Conservation (phyloP, 2,797 vertebrate genomes). For the Mus spretus region DNA sequence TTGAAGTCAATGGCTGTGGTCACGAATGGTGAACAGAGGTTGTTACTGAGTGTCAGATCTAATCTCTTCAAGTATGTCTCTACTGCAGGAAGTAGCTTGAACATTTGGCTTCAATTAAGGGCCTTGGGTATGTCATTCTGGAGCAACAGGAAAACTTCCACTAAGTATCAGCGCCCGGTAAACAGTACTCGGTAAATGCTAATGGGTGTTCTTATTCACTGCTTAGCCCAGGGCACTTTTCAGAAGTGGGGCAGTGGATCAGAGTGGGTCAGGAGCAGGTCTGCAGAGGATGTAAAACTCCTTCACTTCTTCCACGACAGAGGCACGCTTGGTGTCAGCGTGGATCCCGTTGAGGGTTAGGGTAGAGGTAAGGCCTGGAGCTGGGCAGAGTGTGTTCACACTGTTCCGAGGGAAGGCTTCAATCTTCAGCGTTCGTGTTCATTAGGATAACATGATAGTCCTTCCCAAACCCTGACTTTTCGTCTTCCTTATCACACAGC, state of each 20-base stretch:
- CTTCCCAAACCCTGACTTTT: background rate
- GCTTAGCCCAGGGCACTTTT: background rate
- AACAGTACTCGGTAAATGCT: background rate
- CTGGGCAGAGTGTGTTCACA: background rate
- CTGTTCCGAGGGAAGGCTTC: background rate
- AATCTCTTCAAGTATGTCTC: slow-evolving; percentile 27
- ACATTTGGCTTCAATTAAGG: background rate
- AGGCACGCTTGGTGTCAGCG: no score
- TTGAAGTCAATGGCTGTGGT: background rate
- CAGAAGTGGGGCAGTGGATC: background rate
- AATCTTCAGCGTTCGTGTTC: background rate
- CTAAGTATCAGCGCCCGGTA: background rate
- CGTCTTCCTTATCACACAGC: background rate
- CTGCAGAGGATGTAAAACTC: background rate
- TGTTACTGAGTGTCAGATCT: background rate
- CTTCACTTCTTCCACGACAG: background rate
- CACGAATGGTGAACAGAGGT: background rate
- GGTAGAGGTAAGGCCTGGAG: background rate
- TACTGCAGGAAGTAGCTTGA: background rate
- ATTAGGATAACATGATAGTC: background rate
- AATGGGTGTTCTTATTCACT: background rate
- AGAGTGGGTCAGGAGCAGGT: background rate
- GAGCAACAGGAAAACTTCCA: background rate
- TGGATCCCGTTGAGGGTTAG: background rate
- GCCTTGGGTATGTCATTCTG: background rate